phyloP scores from a whole-genome alignment of 2,797 vertebrate genomes.

The Siniperca scherzeri region DNA sequence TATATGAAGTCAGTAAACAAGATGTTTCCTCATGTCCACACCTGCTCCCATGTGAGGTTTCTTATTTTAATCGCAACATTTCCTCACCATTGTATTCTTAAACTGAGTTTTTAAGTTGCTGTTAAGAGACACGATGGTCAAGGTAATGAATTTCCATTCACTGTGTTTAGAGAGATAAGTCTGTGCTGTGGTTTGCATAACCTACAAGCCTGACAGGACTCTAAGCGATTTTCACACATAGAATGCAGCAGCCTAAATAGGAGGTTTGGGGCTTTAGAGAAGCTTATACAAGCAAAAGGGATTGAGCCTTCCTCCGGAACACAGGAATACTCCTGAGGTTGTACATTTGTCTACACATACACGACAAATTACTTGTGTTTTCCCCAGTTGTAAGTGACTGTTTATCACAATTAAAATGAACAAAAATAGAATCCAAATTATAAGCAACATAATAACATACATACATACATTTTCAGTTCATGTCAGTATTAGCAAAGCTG shows the following conservation, averaged over 20 bases:
- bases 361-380: conserved; percentile 27
- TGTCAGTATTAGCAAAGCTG: background rate
- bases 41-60: conserved; percentile 13
- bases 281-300: conserved; percentile 71
- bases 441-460: conserved; percentile 3
- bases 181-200: conserved; percentile 72
- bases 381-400: conserved; percentile 3
- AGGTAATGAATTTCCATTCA: conserved; percentile 74
- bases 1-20: background rate
- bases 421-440: background rate
- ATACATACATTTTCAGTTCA: background rate
- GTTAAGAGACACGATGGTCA: conserved; percentile 55
- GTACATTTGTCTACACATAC: conserved; percentile 38
- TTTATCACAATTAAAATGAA: conserved; percentile 19
- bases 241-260: conserved; percentile 64
- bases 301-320: conserved; percentile 57
- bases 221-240: conserved; percentile 74
- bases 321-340: conserved; percentile 56
- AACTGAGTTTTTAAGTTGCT: conserved; percentile 72
- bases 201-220: conserved; percentile 65
- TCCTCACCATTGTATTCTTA: conserved; percentile 56
- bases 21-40: background rate
- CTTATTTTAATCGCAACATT: conserved; percentile 49
- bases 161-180: conserved; percentile 57
- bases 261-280: conserved; percentile 68